These are phyloP conservation scores for Drosophila baimaii DNA, from an alignment of 1,140 invertebrate species.

Conservation along the genomic window DNA sequence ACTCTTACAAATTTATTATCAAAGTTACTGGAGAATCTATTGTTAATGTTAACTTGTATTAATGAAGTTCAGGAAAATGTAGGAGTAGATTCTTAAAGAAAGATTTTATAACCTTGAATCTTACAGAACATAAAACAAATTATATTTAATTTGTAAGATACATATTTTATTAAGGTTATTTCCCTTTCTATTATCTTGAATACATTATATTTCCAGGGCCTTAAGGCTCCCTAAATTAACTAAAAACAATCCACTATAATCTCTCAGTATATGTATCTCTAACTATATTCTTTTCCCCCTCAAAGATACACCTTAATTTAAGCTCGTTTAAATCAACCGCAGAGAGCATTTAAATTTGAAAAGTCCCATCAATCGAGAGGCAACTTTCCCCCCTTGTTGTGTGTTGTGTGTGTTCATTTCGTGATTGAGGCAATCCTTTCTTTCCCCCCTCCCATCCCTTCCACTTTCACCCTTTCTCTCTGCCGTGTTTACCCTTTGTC, in stretches of 20 bases:
- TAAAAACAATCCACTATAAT: background rate
- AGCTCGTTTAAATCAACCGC: conserved; percentile 14
- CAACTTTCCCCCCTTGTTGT: conserved; percentile 7
- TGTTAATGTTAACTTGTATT: background rate
- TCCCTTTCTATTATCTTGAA: background rate
- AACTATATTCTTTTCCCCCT: background rate
- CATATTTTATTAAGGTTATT: background rate
- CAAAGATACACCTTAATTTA: conserved; percentile 9
- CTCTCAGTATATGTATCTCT: background rate
- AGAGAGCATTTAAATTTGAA: conserved; percentile 33
- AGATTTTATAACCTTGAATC: background rate
- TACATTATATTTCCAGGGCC: too few relatives aligned
- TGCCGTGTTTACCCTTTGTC: conserved; percentile 71
- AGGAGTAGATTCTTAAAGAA: background rate
- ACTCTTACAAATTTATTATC: background rate
- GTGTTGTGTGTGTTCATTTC: conserved; percentile 54
- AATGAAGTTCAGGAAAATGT: background rate
- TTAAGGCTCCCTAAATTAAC: background rate
- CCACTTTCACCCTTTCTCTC: conserved; percentile 16
- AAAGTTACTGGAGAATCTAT: fast-evolving
- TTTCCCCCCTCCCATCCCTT: conserved; percentile 8
- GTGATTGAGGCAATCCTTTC: conserved; percentile 63
- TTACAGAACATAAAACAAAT: too few relatives aligned
- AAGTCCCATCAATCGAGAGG: conserved; percentile 36
- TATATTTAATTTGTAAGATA: background rate